Conservation (phyloP, 2,797 vertebrate genomes). For the Avahi laniger region DNA sequence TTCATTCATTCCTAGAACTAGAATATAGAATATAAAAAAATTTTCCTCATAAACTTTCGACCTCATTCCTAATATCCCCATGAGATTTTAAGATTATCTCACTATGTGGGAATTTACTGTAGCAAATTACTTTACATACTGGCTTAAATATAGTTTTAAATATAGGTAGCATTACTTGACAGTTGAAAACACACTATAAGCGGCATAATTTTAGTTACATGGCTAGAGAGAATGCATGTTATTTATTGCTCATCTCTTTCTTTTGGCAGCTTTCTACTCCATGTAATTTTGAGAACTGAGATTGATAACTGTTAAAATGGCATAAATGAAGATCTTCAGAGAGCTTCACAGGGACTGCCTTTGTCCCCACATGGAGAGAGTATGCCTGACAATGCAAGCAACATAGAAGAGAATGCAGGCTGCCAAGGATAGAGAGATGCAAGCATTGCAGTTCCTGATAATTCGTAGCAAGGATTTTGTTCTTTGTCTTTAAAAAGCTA, state of each 20-base stretch:
- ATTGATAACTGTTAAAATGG: not conserved
- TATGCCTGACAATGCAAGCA: not conserved
- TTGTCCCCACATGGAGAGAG: not conserved
- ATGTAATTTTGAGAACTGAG: not conserved
- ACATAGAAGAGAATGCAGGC: not conserved
- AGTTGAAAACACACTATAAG: not conserved
- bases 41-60: not conserved
- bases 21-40: not conserved
- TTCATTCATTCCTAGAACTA: not conserved
- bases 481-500: not conserved
- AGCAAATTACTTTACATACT: not conserved
- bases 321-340: not conserved
- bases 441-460: not conserved
- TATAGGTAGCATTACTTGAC: not conserved
- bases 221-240: not conserved
- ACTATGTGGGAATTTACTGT: not conserved
- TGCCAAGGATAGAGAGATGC: not conserved
- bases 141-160: conserved; percentile 53
- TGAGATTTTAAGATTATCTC: not conserved
- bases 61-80: not conserved
- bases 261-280: not conserved
- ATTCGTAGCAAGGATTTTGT: not conserved
- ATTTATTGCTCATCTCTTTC: not conserved
- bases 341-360: not conserved
- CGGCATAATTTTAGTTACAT: conserved; percentile 33